phyloP scores from a whole-genome alignment of 1,140 invertebrate genomes.

The Frieseomelitta varia region DNA sequence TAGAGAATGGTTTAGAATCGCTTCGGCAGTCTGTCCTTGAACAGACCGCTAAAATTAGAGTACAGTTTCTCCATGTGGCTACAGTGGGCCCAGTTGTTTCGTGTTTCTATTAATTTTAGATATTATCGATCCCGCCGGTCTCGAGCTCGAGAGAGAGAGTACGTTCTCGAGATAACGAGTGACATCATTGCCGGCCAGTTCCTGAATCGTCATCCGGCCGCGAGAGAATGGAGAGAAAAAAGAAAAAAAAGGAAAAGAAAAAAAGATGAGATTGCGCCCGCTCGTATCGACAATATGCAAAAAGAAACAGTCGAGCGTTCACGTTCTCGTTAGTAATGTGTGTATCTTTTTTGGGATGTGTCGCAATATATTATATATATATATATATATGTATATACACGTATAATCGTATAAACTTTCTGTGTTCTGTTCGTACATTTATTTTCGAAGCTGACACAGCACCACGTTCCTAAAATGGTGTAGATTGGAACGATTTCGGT shows the following conservation, averaged over 20 bases:
- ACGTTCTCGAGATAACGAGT: conserved; percentile 30
- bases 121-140: conserved; percentile 33
- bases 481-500: neutral
- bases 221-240: too few species aligned
- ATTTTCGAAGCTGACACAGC: conserved; percentile 8
- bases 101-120: conserved; percentile 62
- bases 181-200: conserved; percentile 28
- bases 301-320: neutral
- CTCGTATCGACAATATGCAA: neutral
- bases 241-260: too few species aligned
- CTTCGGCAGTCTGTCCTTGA: conserved; percentile 58
- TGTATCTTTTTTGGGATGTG: neutral
- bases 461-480: neutral
- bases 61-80: conserved; percentile 29
- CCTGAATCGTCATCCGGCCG: neutral
- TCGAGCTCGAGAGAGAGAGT: neutral
- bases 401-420: neutral
- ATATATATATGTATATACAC: too few species aligned
- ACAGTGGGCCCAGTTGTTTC: neutral
- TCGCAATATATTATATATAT: neutral
- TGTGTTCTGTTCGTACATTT: neutral
- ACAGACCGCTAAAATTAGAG: conserved; percentile 60
- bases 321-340: too few species aligned
- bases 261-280: neutral
- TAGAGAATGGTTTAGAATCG: conserved; percentile 17